phyloP scores from a whole-genome alignment of 1,140 invertebrate genomes.

The Pseudomyrmex dendroicus region DNA sequence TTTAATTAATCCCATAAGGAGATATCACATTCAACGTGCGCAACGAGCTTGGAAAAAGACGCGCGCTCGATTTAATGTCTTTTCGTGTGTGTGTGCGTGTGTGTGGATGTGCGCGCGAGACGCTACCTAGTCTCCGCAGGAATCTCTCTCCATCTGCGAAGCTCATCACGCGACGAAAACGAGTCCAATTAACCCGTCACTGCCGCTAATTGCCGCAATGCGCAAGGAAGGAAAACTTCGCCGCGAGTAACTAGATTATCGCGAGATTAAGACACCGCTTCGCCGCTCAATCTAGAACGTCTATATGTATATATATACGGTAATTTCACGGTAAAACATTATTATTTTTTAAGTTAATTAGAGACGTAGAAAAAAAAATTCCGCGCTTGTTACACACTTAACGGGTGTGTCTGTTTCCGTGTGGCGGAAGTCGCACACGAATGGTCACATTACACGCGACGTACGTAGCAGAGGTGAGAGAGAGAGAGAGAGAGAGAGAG shows the following conservation, averaged over 20 bases:
- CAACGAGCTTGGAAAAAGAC: constrained; percentile 1
- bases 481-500: no score
- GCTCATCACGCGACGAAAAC: constrained; percentile 79
- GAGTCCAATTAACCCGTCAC: constrained; percentile 81
- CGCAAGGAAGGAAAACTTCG: constrained; percentile 67
- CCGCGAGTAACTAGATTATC: constrained; percentile 71
- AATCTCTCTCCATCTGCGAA: constrained; percentile 69
- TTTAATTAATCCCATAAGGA: constrained; percentile 41
- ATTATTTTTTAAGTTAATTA: background rate
- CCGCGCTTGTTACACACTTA: background rate
- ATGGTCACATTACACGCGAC: no score
- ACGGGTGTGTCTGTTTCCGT: no score
- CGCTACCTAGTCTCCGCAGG: constrained; percentile 45
- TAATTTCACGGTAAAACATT: constrained; percentile 3
- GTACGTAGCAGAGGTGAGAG: background rate
- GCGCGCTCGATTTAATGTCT: constrained; percentile 5
- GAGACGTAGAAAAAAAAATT: background rate
- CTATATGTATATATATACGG: background rate
- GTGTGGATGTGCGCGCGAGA: no score
- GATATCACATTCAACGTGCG: background rate
- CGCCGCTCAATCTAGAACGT: constrained; percentile 3
- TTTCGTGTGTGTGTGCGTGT: background rate
- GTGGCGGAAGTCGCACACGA: no score
- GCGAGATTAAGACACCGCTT: background rate
- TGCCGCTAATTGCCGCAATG: constrained; percentile 77